Conservation (phyloP, 2,113 vertebrate species). For the Xiphophorus couchianus region DNA sequence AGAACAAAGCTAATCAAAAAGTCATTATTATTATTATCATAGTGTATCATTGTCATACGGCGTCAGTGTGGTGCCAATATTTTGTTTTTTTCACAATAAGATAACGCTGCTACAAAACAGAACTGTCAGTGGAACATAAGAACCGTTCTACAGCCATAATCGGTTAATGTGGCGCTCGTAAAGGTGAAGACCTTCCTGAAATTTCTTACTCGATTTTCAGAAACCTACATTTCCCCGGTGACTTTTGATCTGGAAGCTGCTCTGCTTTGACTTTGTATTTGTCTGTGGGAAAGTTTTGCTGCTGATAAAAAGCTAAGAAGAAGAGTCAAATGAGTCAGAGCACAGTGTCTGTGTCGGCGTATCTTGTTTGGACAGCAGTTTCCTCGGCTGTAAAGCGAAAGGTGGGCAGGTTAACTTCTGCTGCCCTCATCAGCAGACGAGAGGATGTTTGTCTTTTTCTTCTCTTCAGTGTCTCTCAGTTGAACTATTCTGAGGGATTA, state of each 20-base stretch:
- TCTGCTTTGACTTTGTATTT: slow-evolving; percentile 12
- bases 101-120: background rate
- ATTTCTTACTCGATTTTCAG: background rate
- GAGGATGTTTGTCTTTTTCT: slow-evolving; percentile 34
- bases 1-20: slow-evolving; percentile 1
- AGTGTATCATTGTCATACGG: background rate
- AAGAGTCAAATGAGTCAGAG: slow-evolving; percentile 48
- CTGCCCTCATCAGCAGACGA: slow-evolving; percentile 31
- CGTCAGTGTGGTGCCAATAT: background rate
- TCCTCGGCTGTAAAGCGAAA: slow-evolving; percentile 49
- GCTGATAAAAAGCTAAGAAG: slow-evolving; percentile 59
- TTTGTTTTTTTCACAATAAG: slow-evolving; percentile 11
- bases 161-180: background rate
- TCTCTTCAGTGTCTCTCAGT: slow-evolving; percentile 7
- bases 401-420: slow-evolving; percentile 52
- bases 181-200: background rate
- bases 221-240: background rate
- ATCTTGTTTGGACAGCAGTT: slow-evolving; percentile 78
- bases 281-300: slow-evolving; percentile 55
- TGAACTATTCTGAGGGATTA: background rate
- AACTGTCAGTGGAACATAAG: background rate
- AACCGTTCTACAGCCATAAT: background rate
- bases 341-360: slow-evolving; percentile 4
- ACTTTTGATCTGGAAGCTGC: slow-evolving; percentile 43
- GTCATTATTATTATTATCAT: background rate